Conservation (phyloP, 2,888 invertebrate species). For the Scotopteryx bipunctaria region DNA sequence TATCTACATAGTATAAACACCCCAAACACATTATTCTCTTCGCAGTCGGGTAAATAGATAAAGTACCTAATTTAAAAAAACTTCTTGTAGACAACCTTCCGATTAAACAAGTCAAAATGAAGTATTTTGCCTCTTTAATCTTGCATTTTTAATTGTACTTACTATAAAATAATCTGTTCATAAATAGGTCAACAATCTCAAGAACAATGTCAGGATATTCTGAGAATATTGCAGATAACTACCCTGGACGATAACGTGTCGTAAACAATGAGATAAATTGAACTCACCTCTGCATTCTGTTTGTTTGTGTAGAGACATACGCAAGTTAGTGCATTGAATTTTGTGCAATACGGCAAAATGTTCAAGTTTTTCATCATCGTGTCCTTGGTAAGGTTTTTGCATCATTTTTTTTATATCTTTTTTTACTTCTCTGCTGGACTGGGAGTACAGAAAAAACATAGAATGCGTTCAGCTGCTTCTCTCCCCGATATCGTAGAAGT, state of each 20-base stretch:
- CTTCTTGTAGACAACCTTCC: too few species aligned
- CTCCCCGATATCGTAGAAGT: too few species aligned
- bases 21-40: too few species aligned
- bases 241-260: slow-evolving; percentile 14
- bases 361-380: slow-evolving; percentile 2
- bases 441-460: too few species aligned
- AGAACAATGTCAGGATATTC: slow-evolving; percentile 19
- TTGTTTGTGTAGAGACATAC: slow-evolving; percentile 7
- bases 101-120: too few species aligned
- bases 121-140: too few species aligned
- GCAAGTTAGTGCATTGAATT: background rate
- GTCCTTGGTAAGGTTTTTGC: slow-evolving; percentile 21
- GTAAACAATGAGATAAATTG: slow-evolving; percentile 19
- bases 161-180: background rate
- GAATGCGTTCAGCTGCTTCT: too few species aligned
- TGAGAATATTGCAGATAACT: slow-evolving; percentile 17
- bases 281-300: slow-evolving; percentile 7
- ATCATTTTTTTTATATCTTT: slow-evolving; percentile 23
- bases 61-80: too few species aligned
- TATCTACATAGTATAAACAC: too few species aligned
- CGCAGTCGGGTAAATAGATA: too few species aligned
- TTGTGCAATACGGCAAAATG: slow-evolving; percentile 1
- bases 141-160: too few species aligned
- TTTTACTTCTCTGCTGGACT: too few species aligned
- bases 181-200: slow-evolving; percentile 22